A percentile compares a stretch with the other conserved stretches of the same genome.
Evolutionary conservation across 2,888 invertebrate genomes (phyloP).

Genomic region (Iphiclides podalirius): DNA sequence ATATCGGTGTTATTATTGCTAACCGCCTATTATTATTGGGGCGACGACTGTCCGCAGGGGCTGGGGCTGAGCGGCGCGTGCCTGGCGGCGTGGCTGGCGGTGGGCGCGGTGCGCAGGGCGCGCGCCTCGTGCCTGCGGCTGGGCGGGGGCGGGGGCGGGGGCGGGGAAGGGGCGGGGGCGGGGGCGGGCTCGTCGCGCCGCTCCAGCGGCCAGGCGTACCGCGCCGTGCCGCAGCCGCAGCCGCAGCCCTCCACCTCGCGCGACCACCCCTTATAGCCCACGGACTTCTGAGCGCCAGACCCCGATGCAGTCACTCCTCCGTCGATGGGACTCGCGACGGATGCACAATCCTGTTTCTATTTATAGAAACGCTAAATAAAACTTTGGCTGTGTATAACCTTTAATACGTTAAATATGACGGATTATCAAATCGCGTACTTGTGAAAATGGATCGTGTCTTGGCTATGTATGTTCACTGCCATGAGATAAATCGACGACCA

Average conservation of each 20-base stretch:
- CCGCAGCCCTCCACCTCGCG: conserved; percentile 38
- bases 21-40: no score
- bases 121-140: conserved; percentile 29
- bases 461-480: neutral
- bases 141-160: conserved; percentile 28
- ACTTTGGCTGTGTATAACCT: neutral
- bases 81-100: conserved; percentile 32
- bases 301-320: no score
- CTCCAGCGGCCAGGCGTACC: conserved; percentile 34
- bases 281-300: conserved; percentile 36
- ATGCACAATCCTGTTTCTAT: neutral
- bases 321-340: no score
- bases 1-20: no score
- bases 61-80: conserved; percentile 41
- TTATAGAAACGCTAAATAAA: neutral
- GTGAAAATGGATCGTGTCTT: no score
- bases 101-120: conserved; percentile 27
- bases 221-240: conserved; percentile 42
- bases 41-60: no score
- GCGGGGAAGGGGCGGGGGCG: conserved; percentile 28
- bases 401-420: no score
- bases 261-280: conserved; percentile 61
- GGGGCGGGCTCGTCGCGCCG: conserved; percentile 22
- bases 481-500: neutral
- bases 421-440: no score